A percentile compares a stretch with the other conserved stretches of the same genome.
Conservation (phyloP, 2,888 invertebrate species). For the Lochmaea capreae region DNA sequence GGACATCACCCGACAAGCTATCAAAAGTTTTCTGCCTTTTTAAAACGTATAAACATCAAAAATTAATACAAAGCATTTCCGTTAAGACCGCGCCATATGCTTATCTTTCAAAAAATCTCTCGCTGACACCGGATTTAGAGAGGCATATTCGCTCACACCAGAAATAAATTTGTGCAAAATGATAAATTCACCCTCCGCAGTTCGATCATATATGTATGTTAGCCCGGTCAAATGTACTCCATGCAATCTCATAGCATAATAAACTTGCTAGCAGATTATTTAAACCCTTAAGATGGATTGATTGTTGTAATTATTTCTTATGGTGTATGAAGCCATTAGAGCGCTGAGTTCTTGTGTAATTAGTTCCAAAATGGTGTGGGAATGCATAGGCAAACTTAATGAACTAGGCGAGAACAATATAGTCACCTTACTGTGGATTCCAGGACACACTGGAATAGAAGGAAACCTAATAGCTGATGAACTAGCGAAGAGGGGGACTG, state of each 20-base stretch:
- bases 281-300: too few relatives aligned
- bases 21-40: neutral
- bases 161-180: slow-evolving; percentile 23
- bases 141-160: neutral
- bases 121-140: slow-evolving; percentile 7
- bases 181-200: slow-evolving; percentile 20
- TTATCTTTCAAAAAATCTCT: slow-evolving; percentile 6
- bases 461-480: too few relatives aligned
- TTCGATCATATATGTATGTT: neutral
- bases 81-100: slow-evolving; percentile 9
- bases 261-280: neutral
- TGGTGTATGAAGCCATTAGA: too few relatives aligned
- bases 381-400: too few relatives aligned
- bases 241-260: neutral
- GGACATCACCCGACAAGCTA: neutral
- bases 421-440: too few relatives aligned
- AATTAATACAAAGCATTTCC: neutral
- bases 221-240: neutral
- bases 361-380: too few relatives aligned
- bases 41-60: neutral
- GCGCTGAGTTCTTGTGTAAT: too few relatives aligned
- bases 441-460: too few relatives aligned
- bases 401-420: too few relatives aligned
- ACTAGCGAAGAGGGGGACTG: too few relatives aligned
- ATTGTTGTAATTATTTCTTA: too few relatives aligned